These are phyloP conservation scores for Oryzias celebensis DNA, from an alignment of 2,113 vertebrate species.

Conservation along the genomic window DNA sequence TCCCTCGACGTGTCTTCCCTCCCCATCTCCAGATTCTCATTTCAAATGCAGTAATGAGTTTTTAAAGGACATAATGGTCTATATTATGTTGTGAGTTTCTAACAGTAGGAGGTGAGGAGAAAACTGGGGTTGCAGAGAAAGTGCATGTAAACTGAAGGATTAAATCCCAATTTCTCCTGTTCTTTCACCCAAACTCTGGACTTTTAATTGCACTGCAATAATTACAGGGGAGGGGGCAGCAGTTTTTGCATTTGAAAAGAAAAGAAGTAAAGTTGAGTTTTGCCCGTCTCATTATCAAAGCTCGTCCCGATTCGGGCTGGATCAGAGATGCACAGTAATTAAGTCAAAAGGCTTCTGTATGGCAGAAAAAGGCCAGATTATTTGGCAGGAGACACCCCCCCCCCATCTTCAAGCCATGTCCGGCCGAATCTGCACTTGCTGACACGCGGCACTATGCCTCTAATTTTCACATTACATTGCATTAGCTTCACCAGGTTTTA, in stretches of 20 bases:
- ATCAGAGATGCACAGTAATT: slow-evolving; percentile 66
- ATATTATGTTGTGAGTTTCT: slow-evolving; percentile 71
- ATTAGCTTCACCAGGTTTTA: slow-evolving; percentile 70
- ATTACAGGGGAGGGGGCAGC: slow-evolving; percentile 54
- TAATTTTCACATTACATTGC: slow-evolving; percentile 74
- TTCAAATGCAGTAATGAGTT: slow-evolving; percentile 80
- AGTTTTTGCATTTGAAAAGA: slow-evolving; percentile 70
- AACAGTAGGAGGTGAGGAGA: slow-evolving; percentile 50
- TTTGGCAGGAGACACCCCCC: slow-evolving; percentile 15
- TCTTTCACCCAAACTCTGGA: slow-evolving; percentile 72
- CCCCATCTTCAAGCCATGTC: slow-evolving; percentile 11
- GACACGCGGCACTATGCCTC: slow-evolving; percentile 55
- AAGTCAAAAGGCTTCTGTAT: slow-evolving; percentile 62
- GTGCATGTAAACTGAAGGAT: slow-evolving; percentile 56
- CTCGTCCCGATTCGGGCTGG: slow-evolving; percentile 42
- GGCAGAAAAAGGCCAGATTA: slow-evolving; percentile 56
- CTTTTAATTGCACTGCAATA: slow-evolving; percentile 81
- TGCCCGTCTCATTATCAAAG: slow-evolving; percentile 76
- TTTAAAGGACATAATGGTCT: slow-evolving; percentile 78
- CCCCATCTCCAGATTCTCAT: slow-evolving; percentile 58
- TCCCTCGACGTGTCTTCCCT: slow-evolving; percentile 62
- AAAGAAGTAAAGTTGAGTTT: slow-evolving; percentile 79
- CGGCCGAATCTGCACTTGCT: slow-evolving; percentile 59
- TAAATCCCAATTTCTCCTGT: slow-evolving; percentile 78
- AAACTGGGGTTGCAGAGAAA: slow-evolving; percentile 2